Conservation (phyloP, 2,113 vertebrate species). For the Litocranius walleri region DNA sequence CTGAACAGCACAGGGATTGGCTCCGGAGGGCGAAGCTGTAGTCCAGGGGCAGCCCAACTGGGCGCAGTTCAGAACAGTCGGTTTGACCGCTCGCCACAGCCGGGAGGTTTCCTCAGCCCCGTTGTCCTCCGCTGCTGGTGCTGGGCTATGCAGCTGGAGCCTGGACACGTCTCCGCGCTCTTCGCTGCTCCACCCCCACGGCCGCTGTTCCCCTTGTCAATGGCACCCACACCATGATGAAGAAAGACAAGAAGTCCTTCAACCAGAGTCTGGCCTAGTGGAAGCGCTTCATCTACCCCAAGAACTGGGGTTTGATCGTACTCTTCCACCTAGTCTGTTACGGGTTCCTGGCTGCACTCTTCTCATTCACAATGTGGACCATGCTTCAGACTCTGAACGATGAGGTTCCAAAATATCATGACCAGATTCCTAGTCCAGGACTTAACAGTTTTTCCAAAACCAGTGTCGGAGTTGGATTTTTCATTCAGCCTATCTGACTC, state of each 20-base stretch:
- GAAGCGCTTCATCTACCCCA: conserved; percentile 92
- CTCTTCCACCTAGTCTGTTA: not conserved
- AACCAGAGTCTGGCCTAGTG: conserved; percentile 84
- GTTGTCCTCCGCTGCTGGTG: not conserved
- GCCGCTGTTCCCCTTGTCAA: not conserved
- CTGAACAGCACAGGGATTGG: conserved; percentile 52
- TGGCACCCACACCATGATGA: conserved; percentile 83
- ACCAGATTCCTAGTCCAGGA: not conserved
- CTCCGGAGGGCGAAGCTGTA: not conserved
- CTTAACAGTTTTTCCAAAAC: conserved; percentile 91
- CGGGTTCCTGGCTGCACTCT: not conserved
- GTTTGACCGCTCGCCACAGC: not conserved
- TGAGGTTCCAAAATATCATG: not conserved
- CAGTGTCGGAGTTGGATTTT: conserved; percentile 85
- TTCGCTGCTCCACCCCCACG: conserved; percentile 34
- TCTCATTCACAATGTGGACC: not conserved
- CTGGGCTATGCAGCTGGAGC: not conserved
- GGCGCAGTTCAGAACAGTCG: conserved; percentile 58
- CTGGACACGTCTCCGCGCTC: conserved; percentile 57
- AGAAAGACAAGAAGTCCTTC: conserved; percentile 86
- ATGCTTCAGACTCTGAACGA: not conserved
- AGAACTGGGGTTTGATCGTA: conserved; percentile 87
- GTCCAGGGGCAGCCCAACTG: not conserved
- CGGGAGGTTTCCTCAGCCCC: not conserved
- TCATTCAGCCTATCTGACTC: conserved; percentile 82